A percentile compares a stretch with the other conserved stretches of the same genome.
These are phyloP conservation scores for Eilema griseolum DNA, from an alignment of 2,888 invertebrate species.

Conservation along the genomic window DNA sequence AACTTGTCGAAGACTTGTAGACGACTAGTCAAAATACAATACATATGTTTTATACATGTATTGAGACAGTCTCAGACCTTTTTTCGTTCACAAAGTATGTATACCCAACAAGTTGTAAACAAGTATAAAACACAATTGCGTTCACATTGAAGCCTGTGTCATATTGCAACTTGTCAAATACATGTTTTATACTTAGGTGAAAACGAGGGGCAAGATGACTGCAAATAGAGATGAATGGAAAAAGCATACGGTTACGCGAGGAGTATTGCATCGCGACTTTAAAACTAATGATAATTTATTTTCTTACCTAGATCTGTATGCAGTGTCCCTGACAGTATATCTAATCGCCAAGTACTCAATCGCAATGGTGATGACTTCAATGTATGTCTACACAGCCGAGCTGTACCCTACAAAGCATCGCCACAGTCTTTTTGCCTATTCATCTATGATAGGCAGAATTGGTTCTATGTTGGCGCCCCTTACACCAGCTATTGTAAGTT, in stretches of 20 bases:
- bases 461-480: constrained; percentile 88
- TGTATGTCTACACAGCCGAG: constrained; percentile 88
- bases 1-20: no score
- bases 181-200: no score
- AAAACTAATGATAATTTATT: not conserved
- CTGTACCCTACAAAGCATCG: constrained; percentile 87
- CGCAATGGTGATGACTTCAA: constrained; percentile 84
- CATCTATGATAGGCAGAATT: constrained; percentile 88
- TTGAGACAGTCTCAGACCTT: no score
- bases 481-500: constrained; percentile 86
- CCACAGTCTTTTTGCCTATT: constrained; percentile 87
- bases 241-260: no score
- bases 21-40: no score
- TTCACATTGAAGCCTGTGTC: no score
- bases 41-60: no score
- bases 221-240: no score
- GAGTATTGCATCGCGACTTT: not conserved
- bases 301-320: constrained; percentile 53
- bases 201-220: not conserved
- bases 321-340: constrained; percentile 80
- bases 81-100: no score
- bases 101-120: no score
- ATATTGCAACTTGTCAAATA: no score
- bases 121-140: no score
- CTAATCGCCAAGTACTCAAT: constrained; percentile 88